These are phyloP conservation scores for Gavia stellata DNA, from an alignment of 2,113 vertebrate genomes.

Conservation along the genomic window DNA sequence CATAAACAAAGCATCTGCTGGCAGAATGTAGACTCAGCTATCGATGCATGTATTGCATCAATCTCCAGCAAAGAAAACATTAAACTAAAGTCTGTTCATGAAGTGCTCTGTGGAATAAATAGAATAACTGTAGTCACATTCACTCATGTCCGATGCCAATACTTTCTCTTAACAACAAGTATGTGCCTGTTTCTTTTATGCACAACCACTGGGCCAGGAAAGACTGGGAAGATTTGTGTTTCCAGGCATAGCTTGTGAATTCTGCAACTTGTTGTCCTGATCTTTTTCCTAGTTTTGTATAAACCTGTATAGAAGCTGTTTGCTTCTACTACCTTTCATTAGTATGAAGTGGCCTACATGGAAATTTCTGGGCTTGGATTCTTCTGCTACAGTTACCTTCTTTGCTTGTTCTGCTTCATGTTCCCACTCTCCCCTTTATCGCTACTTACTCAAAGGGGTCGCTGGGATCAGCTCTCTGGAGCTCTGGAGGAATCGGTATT, in stretches of 20 bases:
- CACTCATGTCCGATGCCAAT: not conserved
- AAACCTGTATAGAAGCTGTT: not conserved
- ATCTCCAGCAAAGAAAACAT: not conserved
- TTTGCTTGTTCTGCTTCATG: not conserved
- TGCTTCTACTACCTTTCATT: not conserved
- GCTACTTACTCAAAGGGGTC: conserved; percentile 89
- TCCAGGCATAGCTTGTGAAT: not conserved
- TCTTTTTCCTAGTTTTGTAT: not conserved
- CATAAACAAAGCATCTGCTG: not conserved
- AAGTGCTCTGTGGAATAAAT: not conserved
- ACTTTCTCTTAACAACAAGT: not conserved
- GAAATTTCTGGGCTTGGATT: not conserved
- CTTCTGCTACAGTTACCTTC: not conserved
- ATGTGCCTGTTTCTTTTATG: not conserved
- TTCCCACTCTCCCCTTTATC: not conserved
- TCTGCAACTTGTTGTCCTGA: not conserved
- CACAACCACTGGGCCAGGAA: not conserved
- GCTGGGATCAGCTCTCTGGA: conserved; percentile 84
- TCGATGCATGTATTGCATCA: not conserved
- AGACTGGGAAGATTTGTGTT: not conserved
- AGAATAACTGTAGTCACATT: not conserved
- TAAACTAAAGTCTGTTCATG: not conserved
- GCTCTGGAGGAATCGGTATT: conserved; percentile 87
- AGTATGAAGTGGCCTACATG: not conserved
- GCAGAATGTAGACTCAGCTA: not conserved